Evolutionary conservation across 2,113 vertebrate genomes (phyloP).

Genomic region (Ploceus nigricollis): DNA sequence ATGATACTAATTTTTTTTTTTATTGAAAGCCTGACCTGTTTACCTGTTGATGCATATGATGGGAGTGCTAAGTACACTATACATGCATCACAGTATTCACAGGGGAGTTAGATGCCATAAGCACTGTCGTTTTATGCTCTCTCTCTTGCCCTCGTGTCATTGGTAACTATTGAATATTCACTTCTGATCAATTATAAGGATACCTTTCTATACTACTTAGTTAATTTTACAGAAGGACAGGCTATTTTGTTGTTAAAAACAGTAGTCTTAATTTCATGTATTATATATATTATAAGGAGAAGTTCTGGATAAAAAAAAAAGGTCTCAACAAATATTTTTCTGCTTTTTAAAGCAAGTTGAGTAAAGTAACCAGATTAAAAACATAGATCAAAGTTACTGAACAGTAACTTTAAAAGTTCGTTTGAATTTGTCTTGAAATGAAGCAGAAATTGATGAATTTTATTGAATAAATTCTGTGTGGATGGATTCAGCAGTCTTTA

Average conservation of each 20-base stretch:
- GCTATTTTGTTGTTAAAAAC: not conserved
- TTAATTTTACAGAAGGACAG: not conserved
- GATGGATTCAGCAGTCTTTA: not conserved
- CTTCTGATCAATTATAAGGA: not conserved
- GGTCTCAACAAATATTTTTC: not conserved
- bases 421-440: not conserved
- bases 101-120: not conserved
- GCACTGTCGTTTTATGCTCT: not conserved
- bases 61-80: not conserved
- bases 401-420: not conserved
- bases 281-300: not conserved
- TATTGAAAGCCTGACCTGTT: not conserved
- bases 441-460: not conserved
- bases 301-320: not conserved
- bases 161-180: not conserved
- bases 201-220: not conserved
- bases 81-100: fast-evolving
- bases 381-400: not conserved
- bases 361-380: not conserved
- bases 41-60: not conserved
- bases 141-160: not conserved
- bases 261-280: not conserved
- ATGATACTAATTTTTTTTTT: not conserved
- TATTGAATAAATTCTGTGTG: not conserved
- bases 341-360: not conserved